Base-by-base conservation (phyloP, 2,888 invertebrate genomes). In the Aphrophora alni region DNA sequence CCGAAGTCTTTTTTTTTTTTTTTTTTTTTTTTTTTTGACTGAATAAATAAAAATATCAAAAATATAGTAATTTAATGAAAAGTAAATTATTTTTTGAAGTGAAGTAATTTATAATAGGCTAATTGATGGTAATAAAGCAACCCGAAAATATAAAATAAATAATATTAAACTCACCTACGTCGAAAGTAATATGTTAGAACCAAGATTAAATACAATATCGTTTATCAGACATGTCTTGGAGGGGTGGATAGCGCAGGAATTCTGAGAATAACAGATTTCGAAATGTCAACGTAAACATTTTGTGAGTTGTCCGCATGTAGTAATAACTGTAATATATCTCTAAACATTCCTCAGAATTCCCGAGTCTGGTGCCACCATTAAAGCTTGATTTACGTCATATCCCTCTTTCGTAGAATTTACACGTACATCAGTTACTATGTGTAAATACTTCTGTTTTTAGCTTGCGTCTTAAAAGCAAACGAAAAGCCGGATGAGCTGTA, bases 241-340 rank as follows among this genome's bases (percentile, higher is more conserved):
- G 59, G 59, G 59, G 59, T 59, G 21, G 59, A 59, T 21, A 21
- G n/a, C 59, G 21, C 59, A 59, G 59, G 59, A n/a, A 59, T 59
- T 59, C 59, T 59, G 10, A 59, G 59, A 59, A 59, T 59, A 59
- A 59, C 59, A 59, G n/a, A 59, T 59, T 59, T 59, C 59, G 21
- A 59, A 59, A 59, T 59, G 59, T 59, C 59, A 59, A 21, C 59
- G n/a, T 59, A 59, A 59, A 59, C 59, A 59, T 59, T 59, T 59
- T 59, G 59, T 59, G 59, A 59, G 59, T 59, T 21, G 59, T 59
- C 59, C 59, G 59, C 59, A 59, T 59, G 59, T 59, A 5, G 59
- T 59, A 59, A 59, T 59, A 59, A 59, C 59, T 21, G 59, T 59
- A 59, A 59, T 59, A 59, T 59, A 59, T 59, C 59, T 59, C 59